These are phyloP conservation scores for Ursus arctos DNA, from an alignment of 2,113 vertebrate species.

Conservation along the genomic window DNA sequence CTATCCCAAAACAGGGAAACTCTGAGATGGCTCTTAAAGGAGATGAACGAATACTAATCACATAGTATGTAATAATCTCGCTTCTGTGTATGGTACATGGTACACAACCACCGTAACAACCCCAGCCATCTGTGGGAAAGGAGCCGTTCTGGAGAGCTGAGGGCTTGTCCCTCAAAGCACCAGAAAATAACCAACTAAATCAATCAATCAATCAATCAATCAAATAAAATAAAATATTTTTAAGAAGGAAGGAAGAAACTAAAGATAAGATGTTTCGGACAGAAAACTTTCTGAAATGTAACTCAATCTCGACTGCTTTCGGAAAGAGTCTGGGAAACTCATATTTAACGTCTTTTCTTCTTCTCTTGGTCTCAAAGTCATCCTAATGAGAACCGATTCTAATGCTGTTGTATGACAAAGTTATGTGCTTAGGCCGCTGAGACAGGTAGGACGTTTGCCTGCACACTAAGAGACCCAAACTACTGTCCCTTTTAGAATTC, in stretches of 20 bases:
- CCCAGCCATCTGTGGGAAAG: neutral
- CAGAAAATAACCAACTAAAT: neutral
- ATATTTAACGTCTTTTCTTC: neutral
- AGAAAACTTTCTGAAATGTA: neutral
- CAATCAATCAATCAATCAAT: neutral
- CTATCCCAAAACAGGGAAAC: neutral
- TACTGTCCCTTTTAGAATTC: neutral
- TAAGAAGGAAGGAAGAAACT: neutral
- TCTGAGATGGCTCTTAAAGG: neutral
- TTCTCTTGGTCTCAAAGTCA: neutral
- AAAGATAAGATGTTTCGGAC: neutral
- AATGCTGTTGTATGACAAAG: neutral
- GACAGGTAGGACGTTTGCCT: neutral
- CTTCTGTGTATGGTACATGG: accelerated
- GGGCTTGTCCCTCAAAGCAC: neutral
- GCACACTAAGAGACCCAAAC: neutral
- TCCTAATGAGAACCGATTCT: neutral
- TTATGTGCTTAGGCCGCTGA: neutral
- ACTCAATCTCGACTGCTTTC: neutral
- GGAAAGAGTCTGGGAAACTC: neutral
- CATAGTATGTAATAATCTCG: accelerated
- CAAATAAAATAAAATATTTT: neutral
- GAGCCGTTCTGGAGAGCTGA: neutral
- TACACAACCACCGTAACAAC: accelerated
- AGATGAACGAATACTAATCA: neutral